Evolutionary conservation across 1,140 invertebrate species (phyloP), one percentile per base, ranked within the genome.

Genomic region (Tetramorium parvispinum): DNA sequence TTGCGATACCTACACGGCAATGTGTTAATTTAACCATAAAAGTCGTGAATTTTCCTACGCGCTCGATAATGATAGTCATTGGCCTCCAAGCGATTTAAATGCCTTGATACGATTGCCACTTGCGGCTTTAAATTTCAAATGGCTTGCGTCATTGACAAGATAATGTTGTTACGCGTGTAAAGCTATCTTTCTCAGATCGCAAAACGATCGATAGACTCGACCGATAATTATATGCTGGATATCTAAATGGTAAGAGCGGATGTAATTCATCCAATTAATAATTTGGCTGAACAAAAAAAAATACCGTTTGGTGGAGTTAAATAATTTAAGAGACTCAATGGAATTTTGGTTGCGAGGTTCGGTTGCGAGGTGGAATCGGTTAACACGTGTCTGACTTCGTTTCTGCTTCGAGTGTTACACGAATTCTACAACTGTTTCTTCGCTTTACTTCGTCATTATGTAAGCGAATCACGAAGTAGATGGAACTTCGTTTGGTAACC

Each of bases 381-480:
- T 37, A 73, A 18, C 79, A 71, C 66, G 66, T 71, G 79, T 73
- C 18, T 71, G 24, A 57, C 53, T 83, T 73, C 40, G 24, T 68
- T 68, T 43, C 27, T 57, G 59, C 24, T 59, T 21, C 18, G 65
- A 70, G 51, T 43, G 13, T 24, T 43, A 81, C 65, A 40, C 65
- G 21, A 57, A 68, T 82, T 32, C 51, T 51, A 24, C 78, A 32
- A 24, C 16, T 43, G 32, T 70, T 71, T 13, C 37, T 57, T 46
- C 37, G 53, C 27, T 71, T 55, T 32, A 13, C 18, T 46, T 55
- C 51, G 21, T 8, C 6, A 83, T 82, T 82, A 57, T 46, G 24
- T 82, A 73, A 83, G 53, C 79, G 40, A 57, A 59, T 73, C 79
- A 73, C 66, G 66, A 46, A 83, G 53, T 55, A n/a, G 66, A 43